Percentiles rank a stretch among this genome's conserved stretches.
Conservation (phyloP, 2,113 vertebrate species). For the Prunella fulvescens region DNA sequence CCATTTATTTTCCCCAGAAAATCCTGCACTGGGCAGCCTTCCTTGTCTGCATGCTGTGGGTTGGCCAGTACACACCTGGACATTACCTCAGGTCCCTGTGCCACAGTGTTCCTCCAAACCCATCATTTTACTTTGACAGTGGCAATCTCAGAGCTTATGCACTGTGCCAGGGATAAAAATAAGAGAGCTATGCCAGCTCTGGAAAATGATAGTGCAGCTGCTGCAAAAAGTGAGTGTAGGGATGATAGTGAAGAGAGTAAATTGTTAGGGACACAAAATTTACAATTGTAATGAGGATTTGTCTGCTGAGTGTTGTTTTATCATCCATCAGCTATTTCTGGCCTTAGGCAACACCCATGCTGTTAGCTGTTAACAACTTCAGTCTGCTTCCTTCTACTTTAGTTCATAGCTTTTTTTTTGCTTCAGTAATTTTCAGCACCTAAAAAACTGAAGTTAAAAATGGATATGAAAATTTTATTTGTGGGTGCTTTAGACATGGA, state of each 20-base stretch:
- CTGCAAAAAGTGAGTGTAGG: neutral
- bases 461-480: slow-evolving; percentile 20
- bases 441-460: slow-evolving; percentile 34
- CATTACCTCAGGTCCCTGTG: neutral
- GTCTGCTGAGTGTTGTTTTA: slow-evolving; percentile 17
- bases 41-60: neutral
- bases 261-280: slow-evolving; percentile 37
- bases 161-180: neutral
- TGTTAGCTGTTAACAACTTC: slow-evolving; percentile 26
- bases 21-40: neutral
- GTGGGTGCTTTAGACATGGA: neutral
- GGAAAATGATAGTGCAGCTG: neutral
- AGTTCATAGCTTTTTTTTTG: slow-evolving; percentile 24
- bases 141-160: neutral
- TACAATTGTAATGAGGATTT: slow-evolving; percentile 58
- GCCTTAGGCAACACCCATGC: slow-evolving; percentile 14
- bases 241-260: neutral
- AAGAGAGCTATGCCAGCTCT: neutral
- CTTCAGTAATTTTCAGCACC: neutral
- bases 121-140: neutral
- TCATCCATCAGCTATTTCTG: slow-evolving; percentile 42
- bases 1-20: neutral
- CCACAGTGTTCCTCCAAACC: neutral
- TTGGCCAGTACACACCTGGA: neutral
- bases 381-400: slow-evolving; percentile 30